Percentiles rank a stretch among this genome's conserved stretches.
These are phyloP conservation scores for Hyles vespertilio DNA, from an alignment of 1,140 invertebrate genomes.

Conservation along the genomic window DNA sequence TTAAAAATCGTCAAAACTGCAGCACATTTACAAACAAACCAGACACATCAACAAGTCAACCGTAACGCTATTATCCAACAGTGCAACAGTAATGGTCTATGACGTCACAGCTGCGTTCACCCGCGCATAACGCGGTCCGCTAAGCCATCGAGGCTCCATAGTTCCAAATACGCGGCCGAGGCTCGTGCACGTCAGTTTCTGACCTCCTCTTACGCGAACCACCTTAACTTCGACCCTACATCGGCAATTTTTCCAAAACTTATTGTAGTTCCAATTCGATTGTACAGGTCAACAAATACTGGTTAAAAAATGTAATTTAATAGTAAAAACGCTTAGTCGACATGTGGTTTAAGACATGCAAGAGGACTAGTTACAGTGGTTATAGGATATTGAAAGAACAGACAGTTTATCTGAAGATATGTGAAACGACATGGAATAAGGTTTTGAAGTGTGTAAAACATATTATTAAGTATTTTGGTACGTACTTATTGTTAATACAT, in stretches of 20 bases:
- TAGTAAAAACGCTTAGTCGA: conserved; percentile 8
- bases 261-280: background rate
- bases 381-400: conserved; percentile 15
- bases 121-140: conserved; percentile 11
- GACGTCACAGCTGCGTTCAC: conserved; percentile 9
- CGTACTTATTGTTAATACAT: conserved; percentile 17
- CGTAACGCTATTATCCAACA: too few relatives aligned
- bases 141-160: conserved; percentile 13
- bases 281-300: background rate
- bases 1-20: too few relatives aligned
- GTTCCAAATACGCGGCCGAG: conserved; percentile 9
- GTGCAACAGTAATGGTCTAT: background rate
- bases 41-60: too few relatives aligned
- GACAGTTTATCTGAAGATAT: conserved; percentile 5
- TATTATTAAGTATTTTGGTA: conserved; percentile 48
- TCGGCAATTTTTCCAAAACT: background rate
- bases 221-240: background rate
- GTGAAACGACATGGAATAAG: conserved; percentile 17
- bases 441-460: conserved; percentile 29
- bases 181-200: conserved; percentile 14
- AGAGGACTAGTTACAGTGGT: conserved; percentile 14
- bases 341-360: conserved; percentile 28
- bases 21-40: too few relatives aligned
- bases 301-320: conserved; percentile 11
- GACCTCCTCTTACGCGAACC: conserved; percentile 3